Percentiles rank a stretch among this genome's conserved stretches.
phyloP scores from a whole-genome alignment of 2,113 vertebrate genomes.

The Hepsetus odoe region DNA sequence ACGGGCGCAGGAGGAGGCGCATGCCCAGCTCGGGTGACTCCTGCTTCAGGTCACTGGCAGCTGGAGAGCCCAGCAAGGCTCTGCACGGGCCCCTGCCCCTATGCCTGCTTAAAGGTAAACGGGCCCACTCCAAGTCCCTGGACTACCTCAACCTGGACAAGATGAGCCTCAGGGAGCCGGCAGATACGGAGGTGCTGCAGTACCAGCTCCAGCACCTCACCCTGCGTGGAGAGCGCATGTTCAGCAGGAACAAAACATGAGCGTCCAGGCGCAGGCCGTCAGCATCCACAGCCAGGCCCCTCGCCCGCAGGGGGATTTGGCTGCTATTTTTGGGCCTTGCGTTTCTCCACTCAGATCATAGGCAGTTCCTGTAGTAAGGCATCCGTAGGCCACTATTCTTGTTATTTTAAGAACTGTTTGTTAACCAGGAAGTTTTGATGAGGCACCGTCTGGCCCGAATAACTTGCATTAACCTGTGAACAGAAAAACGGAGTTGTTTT shows the following conservation, averaged over 20 bases:
- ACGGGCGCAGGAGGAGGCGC: constrained; percentile 83
- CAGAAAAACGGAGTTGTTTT: constrained; percentile 35
- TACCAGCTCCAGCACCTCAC: constrained; percentile 95
- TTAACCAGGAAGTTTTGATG: constrained; percentile 34
- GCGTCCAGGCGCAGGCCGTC: background rate
- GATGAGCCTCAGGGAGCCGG: constrained; percentile 90
- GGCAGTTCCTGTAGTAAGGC: constrained; percentile 46
- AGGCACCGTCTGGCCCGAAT: constrained; percentile 13
- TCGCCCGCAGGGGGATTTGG: constrained; percentile 46
- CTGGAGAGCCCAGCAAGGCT: constrained; percentile 80
- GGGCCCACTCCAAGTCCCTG: constrained; percentile 91
- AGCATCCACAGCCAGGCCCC: constrained; percentile 38
- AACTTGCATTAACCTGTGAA: constrained; percentile 49
- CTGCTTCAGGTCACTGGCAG: constrained; percentile 81
- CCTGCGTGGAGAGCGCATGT: constrained; percentile 86
- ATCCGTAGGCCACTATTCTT: constrained; percentile 56
- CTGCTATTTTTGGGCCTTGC: constrained; percentile 57
- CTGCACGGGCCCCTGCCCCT: constrained; percentile 86
- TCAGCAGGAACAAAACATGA: constrained; percentile 89
- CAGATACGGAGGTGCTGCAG: constrained; percentile 92
- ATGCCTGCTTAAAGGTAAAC: constrained; percentile 90
- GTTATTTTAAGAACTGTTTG: constrained; percentile 58
- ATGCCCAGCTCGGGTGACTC: constrained; percentile 96
- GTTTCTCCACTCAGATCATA: constrained; percentile 56
- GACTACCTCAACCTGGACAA: constrained; percentile 99